Percentiles rank a stretch among this genome's conserved stretches.
These are phyloP conservation scores for Phylloscopus trochilus DNA, from an alignment of 2,113 vertebrate genomes.

Conservation along the genomic window DNA sequence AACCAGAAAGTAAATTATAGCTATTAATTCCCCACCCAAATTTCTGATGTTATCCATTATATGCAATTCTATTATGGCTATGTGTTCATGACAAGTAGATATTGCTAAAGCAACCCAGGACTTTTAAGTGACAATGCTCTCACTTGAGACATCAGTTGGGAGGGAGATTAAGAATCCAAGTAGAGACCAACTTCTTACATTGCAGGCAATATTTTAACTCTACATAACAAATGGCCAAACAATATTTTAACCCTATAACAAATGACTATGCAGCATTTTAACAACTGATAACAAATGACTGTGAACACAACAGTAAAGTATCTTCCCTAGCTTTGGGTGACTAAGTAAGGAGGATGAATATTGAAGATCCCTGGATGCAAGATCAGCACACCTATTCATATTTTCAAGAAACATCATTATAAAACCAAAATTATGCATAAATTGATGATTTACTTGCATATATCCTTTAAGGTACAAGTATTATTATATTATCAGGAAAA, in stretches of 20 bases:
- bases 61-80: background rate
- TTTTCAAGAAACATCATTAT: background rate
- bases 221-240: background rate
- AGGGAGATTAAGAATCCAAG: background rate
- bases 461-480: background rate
- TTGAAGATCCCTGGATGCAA: background rate
- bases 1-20: slow-evolving; percentile 1
- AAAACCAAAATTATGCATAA: background rate
- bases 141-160: background rate
- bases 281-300: background rate
- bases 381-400: background rate
- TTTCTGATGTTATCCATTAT: background rate
- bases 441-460: background rate
- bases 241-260: background rate
- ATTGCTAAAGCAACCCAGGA: background rate
- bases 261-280: background rate
- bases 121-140: slow-evolving; percentile 16
- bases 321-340: background rate
- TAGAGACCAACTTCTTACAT: background rate
- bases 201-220: background rate
- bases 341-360: background rate
- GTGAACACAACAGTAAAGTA: background rate
- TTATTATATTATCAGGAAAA: background rate
- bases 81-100: background rate
- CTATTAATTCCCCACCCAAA: slow-evolving; percentile 4